Base-by-base conservation (phyloP, 2,888 invertebrate genomes). In the Synergus japonicus region DNA sequence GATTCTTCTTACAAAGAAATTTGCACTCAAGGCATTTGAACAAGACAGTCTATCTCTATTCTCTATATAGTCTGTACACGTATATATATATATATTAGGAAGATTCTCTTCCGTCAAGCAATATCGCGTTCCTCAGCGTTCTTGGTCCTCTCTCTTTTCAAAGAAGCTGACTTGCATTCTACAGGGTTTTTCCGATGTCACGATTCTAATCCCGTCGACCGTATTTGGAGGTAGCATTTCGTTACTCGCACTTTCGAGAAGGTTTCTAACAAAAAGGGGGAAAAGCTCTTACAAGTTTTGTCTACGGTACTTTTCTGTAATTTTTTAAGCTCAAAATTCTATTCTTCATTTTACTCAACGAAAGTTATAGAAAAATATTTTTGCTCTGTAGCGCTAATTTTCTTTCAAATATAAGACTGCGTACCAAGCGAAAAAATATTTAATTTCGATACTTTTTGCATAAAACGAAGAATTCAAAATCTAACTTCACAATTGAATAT, bases 161-260 rank as follows among this genome's bases (percentile, higher is more conserved):
- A 29, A 29, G 22, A 66, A 66, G 66, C 43, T 43, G 13, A 66
- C 49, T 73, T 49, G 69, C 88, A 88, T 90, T 89, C 88, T 88
- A 87, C 86, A 81, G 82, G 86, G 87, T 86, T 88, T 88, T 88
- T 84, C 85, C 84, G 84, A 80, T 80, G 78, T 37, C 79, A 76
- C 79, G 76, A 80, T 67, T 82, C 77, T 77, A 84, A 79, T 81
- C 83, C 78, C 81, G 83, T 79, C 79, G 78, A 77, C 88, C 88
- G 76, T 89, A 88, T 88, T 89, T 86, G 89, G 86, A 84, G 85
- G 82, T 89, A 88, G 85, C 86, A 87, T 88, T 87, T 88, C 87
- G 85, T 87, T 89, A 90, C 90, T 90, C 89, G 90, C 90, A 89
- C 90, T 90, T 90, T 90, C 90, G 86, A 78, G 84, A 76, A 65